Evolutionary conservation across 53 echinoderm and acorn worm genomes (phyloP).

Genomic region (Patiria pectinifera): DNA sequence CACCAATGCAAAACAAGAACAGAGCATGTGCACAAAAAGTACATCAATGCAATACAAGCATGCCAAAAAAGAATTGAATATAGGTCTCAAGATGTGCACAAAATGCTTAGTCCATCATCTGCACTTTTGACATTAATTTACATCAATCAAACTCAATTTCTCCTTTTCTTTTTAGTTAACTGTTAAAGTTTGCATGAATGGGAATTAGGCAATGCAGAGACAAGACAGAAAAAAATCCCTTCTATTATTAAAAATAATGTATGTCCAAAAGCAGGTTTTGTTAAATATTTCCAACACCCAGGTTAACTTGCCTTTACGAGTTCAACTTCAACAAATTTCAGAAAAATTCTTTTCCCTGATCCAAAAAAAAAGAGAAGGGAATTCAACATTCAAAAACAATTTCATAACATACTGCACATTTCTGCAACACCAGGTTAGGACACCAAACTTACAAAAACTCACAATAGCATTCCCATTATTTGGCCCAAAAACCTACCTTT

Average conservation of each 20-base stretch:
- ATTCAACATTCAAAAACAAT: not conserved
- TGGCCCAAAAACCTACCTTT: slow-evolving; percentile 18
- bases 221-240: not conserved
- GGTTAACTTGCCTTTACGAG: not conserved
- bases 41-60: not conserved
- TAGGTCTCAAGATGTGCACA: too few species aligned
- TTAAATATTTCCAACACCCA: not conserved
- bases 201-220: not conserved
- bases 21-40: not conserved
- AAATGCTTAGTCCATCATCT: too few species aligned
- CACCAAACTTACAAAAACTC: not conserved
- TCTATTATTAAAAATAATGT: not conserved
- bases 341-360: not conserved
- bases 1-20: not conserved
- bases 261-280: not conserved
- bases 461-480: not conserved
- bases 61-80: not conserved
- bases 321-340: not conserved
- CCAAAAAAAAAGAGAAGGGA: not conserved
- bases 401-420: not conserved
- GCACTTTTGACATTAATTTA: too few species aligned
- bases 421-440: not conserved
- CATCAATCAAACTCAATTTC: too few species aligned
- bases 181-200: not conserved
- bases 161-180: too few species aligned